These are phyloP conservation scores for Blastobasis adustella DNA, from an alignment of 2,888 invertebrate genomes.

Conservation along the genomic window DNA sequence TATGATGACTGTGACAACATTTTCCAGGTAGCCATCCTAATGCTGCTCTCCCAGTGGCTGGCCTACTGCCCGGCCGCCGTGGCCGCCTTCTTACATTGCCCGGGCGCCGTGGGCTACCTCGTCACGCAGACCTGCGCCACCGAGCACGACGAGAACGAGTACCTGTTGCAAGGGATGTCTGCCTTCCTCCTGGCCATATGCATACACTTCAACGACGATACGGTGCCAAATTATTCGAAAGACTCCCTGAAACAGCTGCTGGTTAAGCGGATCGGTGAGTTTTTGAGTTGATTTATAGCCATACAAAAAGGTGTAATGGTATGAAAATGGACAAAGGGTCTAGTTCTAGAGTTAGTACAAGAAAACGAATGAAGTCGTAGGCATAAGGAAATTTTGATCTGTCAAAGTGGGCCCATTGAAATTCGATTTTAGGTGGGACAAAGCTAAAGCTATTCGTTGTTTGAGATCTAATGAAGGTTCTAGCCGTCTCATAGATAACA, in stretches of 20 bases:
- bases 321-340: slow-evolving; percentile 70
- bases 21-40: slow-evolving; percentile 85
- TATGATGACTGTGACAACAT: too few relatives aligned
- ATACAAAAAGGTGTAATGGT: too few relatives aligned
- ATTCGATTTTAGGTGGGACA: too few relatives aligned
- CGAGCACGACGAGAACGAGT: slow-evolving; percentile 94
- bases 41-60: slow-evolving; percentile 93
- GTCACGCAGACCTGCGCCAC: slow-evolving; percentile 86
- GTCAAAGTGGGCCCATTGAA: too few relatives aligned
- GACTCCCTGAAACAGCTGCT: slow-evolving; percentile 83
- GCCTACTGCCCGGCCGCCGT: slow-evolving; percentile 89
- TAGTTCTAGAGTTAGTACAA: neutral
- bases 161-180: slow-evolving; percentile 86
- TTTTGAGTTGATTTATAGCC: too few relatives aligned
- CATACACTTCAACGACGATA: slow-evolving; percentile 91
- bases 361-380: too few relatives aligned
- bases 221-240: slow-evolving; percentile 82
- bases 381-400: too few relatives aligned
- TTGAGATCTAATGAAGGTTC: too few relatives aligned
- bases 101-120: slow-evolving; percentile 88
- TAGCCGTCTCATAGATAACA: too few relatives aligned
- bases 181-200: slow-evolving; percentile 96
- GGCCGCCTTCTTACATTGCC: slow-evolving; percentile 84
- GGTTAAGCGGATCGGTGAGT: slow-evolving; percentile 83
- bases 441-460: too few relatives aligned